These are phyloP conservation scores for Rhea americana DNA, from an alignment of 2,113 vertebrate species.

Conservation along the genomic window DNA sequence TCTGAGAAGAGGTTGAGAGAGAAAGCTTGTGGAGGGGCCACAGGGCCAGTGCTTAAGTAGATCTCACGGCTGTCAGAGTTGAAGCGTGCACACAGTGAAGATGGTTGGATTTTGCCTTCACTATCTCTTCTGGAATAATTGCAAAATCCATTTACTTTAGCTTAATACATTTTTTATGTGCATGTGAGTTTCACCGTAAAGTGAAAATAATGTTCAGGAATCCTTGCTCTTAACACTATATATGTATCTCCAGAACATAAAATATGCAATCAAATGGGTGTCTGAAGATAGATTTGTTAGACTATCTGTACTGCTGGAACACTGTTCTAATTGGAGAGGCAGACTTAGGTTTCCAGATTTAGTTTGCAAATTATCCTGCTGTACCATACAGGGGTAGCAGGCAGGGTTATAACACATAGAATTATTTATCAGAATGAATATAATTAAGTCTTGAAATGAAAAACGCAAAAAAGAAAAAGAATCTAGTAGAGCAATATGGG, in stretches of 20 bases:
- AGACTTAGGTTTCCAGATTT: background rate
- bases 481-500: background rate
- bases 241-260: background rate
- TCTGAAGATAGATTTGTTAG: background rate
- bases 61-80: accelerated
- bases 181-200: background rate
- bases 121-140: background rate
- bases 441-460: background rate
- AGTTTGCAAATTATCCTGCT: background rate
- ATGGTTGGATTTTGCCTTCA: background rate
- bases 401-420: background rate
- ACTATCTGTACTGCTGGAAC: background rate
- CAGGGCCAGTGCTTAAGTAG: background rate
- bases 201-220: background rate
- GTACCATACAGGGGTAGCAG: background rate
- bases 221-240: background rate
- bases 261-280: background rate
- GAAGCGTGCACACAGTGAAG: background rate
- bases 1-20: background rate
- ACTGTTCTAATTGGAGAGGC: background rate
- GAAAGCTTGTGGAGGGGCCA: background rate
- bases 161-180: background rate
- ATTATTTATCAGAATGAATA: background rate
- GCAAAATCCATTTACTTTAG: background rate
- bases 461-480: background rate